Evolutionary conservation across 2,797 vertebrate species (phyloP).

Genomic region (Allobates femoralis): DNA sequence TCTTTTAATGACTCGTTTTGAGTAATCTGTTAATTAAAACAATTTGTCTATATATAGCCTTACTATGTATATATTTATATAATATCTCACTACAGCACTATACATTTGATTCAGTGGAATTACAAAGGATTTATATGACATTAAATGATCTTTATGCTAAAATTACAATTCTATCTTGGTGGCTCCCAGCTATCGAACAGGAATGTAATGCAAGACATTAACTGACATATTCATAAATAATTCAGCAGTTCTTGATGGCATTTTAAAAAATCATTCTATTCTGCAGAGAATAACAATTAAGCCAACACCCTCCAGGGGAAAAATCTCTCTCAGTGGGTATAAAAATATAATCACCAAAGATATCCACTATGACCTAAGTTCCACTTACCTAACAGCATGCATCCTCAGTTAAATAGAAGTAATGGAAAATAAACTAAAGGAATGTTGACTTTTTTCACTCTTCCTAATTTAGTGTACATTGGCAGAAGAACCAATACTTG

Average conservation of each 20-base stretch:
- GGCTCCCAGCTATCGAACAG: constrained; percentile 7
- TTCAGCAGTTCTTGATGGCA: constrained; percentile 62
- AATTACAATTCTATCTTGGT: constrained; percentile 34
- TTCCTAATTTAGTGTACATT: background rate
- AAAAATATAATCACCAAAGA: constrained; percentile 43
- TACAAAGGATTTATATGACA: background rate
- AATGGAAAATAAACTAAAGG: background rate
- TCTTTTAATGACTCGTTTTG: too few species aligned
- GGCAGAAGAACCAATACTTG: background rate
- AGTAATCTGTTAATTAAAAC: too few species aligned
- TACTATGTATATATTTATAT: too few species aligned
- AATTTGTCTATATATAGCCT: too few species aligned
- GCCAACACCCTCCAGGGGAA: constrained; percentile 39
- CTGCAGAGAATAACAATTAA: constrained; percentile 58
- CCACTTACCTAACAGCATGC: constrained; percentile 50
- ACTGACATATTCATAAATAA: constrained; percentile 66
- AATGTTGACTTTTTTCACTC: background rate
- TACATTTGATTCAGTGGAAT: background rate
- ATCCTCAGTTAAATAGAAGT: constrained; percentile 6
- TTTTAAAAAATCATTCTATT: constrained; percentile 61
- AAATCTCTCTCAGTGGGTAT: constrained; percentile 45
- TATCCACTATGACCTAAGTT: constrained; percentile 24
- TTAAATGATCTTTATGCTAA: constrained; percentile 31
- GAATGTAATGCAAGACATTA: constrained; percentile 61
- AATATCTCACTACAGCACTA: background rate